Evolutionary conservation across 2,888 invertebrate species (phyloP).

Genomic region (Drosophila recens): DNA sequence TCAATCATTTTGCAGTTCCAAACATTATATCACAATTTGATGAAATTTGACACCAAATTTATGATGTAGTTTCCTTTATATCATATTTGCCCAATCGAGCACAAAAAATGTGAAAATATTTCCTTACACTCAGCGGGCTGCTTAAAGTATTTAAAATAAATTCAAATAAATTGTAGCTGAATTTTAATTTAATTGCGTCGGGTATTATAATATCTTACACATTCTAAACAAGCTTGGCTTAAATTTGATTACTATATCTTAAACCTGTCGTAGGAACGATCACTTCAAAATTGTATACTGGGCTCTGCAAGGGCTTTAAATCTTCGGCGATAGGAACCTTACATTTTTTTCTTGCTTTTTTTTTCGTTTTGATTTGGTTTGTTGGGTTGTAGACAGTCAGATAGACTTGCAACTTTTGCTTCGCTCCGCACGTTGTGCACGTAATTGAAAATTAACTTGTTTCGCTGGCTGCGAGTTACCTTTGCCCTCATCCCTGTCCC

Average conservation of each 20-base stretch:
- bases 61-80: too few species aligned
- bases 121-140: too few species aligned
- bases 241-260: too few species aligned
- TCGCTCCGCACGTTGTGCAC: conserved; percentile 64
- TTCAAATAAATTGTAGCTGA: neutral
- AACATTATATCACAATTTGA: neutral
- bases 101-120: too few species aligned
- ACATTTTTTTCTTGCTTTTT: neutral
- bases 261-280: neutral
- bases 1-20: neutral
- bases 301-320: neutral
- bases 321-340: neutral
- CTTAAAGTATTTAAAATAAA: too few species aligned
- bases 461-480: conserved; percentile 49
- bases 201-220: too few species aligned
- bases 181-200: too few species aligned
- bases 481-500: neutral
- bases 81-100: too few species aligned
- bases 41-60: too few species aligned
- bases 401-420: conserved; percentile 35
- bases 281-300: neutral
- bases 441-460: conserved; percentile 81
- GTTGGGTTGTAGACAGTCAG: conserved; percentile 23
- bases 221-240: too few species aligned
- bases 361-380: neutral